A percentile compares a stretch with the other conserved stretches of the same genome.
Evolutionary conservation across 2,888 invertebrate species (phyloP).

Genomic region (Magallana nippona): DNA sequence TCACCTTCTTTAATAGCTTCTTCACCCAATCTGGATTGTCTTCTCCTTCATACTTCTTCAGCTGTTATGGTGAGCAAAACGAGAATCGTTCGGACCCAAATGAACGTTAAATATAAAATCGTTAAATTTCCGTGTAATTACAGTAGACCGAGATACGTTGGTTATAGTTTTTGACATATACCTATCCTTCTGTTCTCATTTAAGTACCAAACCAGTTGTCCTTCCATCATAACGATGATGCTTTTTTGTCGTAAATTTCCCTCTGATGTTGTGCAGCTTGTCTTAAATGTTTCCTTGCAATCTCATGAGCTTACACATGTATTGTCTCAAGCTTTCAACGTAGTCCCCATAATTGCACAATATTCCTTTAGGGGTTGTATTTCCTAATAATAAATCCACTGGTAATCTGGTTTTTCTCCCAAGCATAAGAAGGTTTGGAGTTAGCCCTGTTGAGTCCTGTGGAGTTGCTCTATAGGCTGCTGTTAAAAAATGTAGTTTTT

Average conservation of each 20-base stretch:
- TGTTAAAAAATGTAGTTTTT: slow-evolving; percentile 52
- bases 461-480: slow-evolving; percentile 54
- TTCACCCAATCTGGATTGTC: slow-evolving; percentile 4
- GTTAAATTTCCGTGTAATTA: slow-evolving; percentile 40
- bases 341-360: slow-evolving; percentile 42
- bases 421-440: slow-evolving; percentile 56
- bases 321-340: slow-evolving; percentile 38
- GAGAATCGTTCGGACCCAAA: slow-evolving; percentile 28
- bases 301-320: slow-evolving; percentile 48
- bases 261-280: slow-evolving; percentile 42
- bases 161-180: slow-evolving; percentile 48
- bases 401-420: slow-evolving; percentile 55
- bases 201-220: slow-evolving; percentile 52
- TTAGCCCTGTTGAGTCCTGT: slow-evolving; percentile 51
- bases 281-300: slow-evolving; percentile 48
- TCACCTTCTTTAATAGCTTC: slow-evolving; percentile 24
- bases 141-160: slow-evolving; percentile 48
- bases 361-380: neutral
- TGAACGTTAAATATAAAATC: slow-evolving; percentile 43
- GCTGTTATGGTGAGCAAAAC: slow-evolving; percentile 48
- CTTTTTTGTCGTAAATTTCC: slow-evolving; percentile 49
- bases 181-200: slow-evolving; percentile 46
- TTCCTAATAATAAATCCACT: slow-evolving; percentile 40
- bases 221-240: slow-evolving; percentile 39
- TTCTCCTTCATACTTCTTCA: slow-evolving; percentile 47